Conservation (phyloP, 2,113 vertebrate species). For the Alouatta palliata region DNA sequence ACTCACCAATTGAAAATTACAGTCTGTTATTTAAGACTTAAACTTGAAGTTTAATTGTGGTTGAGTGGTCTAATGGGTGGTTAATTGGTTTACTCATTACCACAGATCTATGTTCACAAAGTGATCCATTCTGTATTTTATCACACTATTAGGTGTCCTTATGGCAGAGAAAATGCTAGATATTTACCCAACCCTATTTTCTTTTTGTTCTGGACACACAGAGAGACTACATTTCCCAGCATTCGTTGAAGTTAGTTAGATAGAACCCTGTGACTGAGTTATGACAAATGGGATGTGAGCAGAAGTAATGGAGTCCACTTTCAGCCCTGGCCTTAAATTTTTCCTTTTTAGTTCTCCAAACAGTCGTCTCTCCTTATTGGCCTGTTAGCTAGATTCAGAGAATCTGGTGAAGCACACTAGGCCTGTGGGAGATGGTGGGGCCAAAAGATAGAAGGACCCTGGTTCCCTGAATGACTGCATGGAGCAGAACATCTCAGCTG, state of each 20-base stretch:
- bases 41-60: slow-evolving; percentile 15
- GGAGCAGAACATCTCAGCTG: slow-evolving; percentile 27
- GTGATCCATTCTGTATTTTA: background rate
- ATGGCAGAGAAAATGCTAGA: background rate
- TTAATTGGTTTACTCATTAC: slow-evolving; percentile 34
- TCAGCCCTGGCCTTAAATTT: slow-evolving; percentile 7
- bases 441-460: background rate
- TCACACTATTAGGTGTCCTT: background rate
- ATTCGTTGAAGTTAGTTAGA: slow-evolving; percentile 25
- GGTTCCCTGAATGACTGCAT: background rate
- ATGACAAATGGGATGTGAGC: background rate
- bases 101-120: background rate
- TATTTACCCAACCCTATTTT: slow-evolving; percentile 4
- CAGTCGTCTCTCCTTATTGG: background rate
- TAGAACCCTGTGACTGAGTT: background rate
- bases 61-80: background rate
- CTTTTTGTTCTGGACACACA: slow-evolving; percentile 13
- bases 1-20: slow-evolving; percentile 40
- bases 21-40: slow-evolving; percentile 40
- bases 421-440: background rate
- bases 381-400: background rate
- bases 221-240: slow-evolving; percentile 55
- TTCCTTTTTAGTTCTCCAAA: background rate
- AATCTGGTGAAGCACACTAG: background rate
- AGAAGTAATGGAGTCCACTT: slow-evolving; percentile 15